Percentiles rank a stretch among this genome's conserved stretches.
phyloP scores from a whole-genome alignment of 2,888 invertebrate species.

The Brenthis ino region DNA sequence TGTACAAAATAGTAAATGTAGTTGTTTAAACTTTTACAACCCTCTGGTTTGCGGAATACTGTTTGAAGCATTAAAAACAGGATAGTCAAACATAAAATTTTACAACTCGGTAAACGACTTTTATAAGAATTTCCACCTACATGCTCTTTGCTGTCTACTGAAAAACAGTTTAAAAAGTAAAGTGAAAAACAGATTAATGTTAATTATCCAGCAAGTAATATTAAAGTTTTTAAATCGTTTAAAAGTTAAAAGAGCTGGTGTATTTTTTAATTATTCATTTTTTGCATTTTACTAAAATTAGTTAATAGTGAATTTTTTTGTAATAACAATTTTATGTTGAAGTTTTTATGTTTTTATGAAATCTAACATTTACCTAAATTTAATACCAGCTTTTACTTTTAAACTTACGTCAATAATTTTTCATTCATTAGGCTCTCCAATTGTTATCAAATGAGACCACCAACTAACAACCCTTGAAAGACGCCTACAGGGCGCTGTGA shows the following conservation, averaged over 20 bases:
- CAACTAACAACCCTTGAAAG: conserved; percentile 38
- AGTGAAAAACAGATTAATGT: conserved; percentile 1
- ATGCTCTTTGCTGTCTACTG: conserved; percentile 12
- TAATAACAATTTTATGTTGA: neutral
- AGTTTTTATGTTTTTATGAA: neutral
- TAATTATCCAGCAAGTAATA: no score
- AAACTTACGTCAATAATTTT: neutral
- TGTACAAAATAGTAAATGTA: conserved; percentile 39
- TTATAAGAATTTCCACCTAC: conserved; percentile 22
- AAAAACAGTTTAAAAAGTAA: conserved; percentile 8
- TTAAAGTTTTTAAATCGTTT: no score
- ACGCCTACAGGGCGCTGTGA: conserved; percentile 31
- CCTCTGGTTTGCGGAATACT: conserved; percentile 30
- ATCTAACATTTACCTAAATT: neutral
- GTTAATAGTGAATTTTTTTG: no score
- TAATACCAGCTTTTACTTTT: neutral
- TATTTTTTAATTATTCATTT: no score
- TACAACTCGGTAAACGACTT: conserved; percentile 18
- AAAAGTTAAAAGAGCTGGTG: no score
- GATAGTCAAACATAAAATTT: conserved; percentile 25
- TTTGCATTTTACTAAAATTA: no score
- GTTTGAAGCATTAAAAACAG: conserved; percentile 14
- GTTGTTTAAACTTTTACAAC: conserved; percentile 30
- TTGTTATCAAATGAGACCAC: conserved; percentile 41
- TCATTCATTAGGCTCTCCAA: conserved; percentile 7